Conservation (phyloP, 2,113 vertebrate genomes). For the Gymnocephalus cernua region DNA sequence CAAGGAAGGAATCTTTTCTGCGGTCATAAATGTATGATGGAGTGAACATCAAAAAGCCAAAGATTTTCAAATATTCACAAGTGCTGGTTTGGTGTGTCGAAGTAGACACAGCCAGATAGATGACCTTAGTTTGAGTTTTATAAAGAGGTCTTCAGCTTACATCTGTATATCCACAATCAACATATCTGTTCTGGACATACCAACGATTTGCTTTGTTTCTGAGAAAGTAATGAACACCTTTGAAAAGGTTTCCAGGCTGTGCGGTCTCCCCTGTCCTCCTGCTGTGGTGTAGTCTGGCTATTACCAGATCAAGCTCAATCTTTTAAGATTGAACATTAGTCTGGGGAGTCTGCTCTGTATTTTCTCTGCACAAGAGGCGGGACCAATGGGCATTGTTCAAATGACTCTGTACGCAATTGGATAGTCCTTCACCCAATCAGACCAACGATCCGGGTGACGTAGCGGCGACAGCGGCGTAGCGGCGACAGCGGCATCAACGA, state of each 20-base stretch:
- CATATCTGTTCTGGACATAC: slow-evolving; percentile 1
- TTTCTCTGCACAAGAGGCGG: too few species aligned
- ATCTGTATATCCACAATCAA: slow-evolving; percentile 29
- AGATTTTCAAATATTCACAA: slow-evolving; percentile 68
- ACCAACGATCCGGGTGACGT: too few species aligned
- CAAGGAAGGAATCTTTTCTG: slow-evolving; percentile 16
- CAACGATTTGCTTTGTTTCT: neutral
- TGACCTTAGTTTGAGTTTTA: too few species aligned
- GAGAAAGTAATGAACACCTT: slow-evolving; percentile 8
- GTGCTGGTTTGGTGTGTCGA: slow-evolving; percentile 6
- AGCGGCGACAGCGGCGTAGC: too few species aligned
- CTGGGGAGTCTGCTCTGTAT: too few species aligned
- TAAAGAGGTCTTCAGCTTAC: slow-evolving; percentile 34
- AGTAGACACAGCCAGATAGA: neutral
- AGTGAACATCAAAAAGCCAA: slow-evolving; percentile 54
- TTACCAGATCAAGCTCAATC: too few species aligned
- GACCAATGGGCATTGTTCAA: too few species aligned
- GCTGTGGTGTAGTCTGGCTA: too few species aligned
- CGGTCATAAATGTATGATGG: slow-evolving; percentile 63
- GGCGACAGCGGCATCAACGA: too few species aligned
- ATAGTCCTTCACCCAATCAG: too few species aligned
- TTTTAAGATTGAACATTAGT: too few species aligned
- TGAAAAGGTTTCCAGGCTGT: slow-evolving; percentile 16
- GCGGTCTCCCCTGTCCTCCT: neutral
- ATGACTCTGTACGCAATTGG: too few species aligned